Conservation (phyloP, 2,113 vertebrate species). For the Oenanthe oenanthe region DNA sequence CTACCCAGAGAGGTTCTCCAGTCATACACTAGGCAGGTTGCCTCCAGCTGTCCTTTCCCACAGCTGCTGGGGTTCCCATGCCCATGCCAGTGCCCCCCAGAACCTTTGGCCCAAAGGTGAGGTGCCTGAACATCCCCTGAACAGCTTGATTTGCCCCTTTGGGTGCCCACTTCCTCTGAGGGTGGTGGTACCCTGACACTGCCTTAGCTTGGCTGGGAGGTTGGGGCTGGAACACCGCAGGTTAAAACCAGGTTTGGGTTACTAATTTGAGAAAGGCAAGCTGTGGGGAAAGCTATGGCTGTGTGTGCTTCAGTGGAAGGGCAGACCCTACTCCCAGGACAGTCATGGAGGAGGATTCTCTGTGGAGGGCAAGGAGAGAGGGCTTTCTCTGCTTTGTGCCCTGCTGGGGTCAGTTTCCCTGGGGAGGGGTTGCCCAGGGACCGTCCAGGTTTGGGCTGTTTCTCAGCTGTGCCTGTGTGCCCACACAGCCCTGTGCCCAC, state of each 20-base stretch:
- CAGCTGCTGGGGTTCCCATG: rapidly evolving
- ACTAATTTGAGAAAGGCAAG: slow-evolving; percentile 18
- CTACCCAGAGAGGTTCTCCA: not conserved
- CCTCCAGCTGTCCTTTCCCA: not conserved
- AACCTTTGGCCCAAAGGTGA: not conserved
- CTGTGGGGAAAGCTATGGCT: not conserved
- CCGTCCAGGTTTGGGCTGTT: not conserved
- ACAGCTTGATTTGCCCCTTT: not conserved
- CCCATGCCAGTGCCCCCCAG: not conserved
- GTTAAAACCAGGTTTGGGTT: not conserved
- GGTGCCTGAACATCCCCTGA: not conserved
- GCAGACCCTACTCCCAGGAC: not conserved
- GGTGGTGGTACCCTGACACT: not conserved
- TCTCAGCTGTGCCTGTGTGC: not conserved
- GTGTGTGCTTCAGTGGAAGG: not conserved
- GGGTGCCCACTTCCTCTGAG: not conserved
- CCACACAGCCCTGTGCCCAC: not conserved
- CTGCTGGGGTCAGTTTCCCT: not conserved
- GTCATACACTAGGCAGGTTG: not conserved
- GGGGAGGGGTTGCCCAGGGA: not conserved
- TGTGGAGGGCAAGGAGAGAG: not conserved
- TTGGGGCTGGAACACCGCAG: not conserved
- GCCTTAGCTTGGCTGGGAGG: not conserved
- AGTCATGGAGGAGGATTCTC: rapidly evolving
- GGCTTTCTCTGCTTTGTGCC: not conserved